phyloP scores from a whole-genome alignment of 1,140 invertebrate genomes.

The Cyrtorhinus lividipennis region DNA sequence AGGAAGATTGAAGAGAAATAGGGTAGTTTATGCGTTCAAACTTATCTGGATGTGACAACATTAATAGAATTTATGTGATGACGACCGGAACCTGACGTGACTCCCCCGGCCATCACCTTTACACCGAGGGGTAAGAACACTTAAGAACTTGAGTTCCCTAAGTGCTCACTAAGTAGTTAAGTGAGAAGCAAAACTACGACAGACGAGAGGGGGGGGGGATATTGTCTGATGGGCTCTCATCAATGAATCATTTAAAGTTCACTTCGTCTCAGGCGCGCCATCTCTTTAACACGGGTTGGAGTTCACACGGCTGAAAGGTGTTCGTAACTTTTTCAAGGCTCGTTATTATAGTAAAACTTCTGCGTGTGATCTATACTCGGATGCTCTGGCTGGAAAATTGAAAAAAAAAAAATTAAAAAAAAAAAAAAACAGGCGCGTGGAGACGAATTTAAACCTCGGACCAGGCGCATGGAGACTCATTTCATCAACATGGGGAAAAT shows the following conservation, averaged over 20 bases:
- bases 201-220: neutral
- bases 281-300: neutral
- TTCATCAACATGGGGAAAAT: no score
- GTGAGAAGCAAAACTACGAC: neutral
- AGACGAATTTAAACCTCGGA: no score
- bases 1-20: neutral
- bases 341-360: no score
- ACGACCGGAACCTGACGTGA: neutral
- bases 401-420: no score
- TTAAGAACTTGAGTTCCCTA: slow-evolving; percentile 5
- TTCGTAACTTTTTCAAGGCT: no score
- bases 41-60: slow-evolving; percentile 3
- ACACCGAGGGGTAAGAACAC: neutral
- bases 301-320: no score
- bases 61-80: slow-evolving; percentile 8
- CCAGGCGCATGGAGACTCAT: no score
- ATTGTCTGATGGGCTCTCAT: neutral
- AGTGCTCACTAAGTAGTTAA: slow-evolving; percentile 9
- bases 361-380: no score
- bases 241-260: neutral
- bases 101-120: neutral
- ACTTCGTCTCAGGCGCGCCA: neutral
- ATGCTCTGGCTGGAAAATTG: no score
- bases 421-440: no score
- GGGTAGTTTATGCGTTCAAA: neutral